A percentile compares a stretch with the other conserved stretches of the same genome.
Conservation (phyloP, 2,113 vertebrate species). For the Malaclemys terrapin region DNA sequence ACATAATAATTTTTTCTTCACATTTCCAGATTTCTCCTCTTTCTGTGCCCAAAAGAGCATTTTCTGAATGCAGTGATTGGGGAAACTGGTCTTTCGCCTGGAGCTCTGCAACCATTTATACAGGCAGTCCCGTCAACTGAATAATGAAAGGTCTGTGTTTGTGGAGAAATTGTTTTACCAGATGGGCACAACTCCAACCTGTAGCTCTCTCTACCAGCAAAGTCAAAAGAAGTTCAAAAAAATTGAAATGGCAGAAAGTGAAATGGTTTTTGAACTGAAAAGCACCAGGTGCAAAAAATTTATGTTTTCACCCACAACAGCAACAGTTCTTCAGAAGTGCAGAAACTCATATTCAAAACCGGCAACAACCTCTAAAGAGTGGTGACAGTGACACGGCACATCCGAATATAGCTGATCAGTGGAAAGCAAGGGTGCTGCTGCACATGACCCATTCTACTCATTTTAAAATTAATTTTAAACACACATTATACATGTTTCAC, state of each 20-base stretch:
- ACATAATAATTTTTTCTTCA: constrained; percentile 18
- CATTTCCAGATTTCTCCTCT: constrained; percentile 36
- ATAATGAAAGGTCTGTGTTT: constrained; percentile 39
- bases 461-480: not conserved
- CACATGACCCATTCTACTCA: not conserved
- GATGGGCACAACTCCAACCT: constrained; percentile 50
- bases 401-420: not conserved
- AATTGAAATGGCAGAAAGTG: not conserved
- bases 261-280: not conserved
- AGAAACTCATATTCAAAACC: not conserved
- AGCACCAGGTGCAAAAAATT: not conserved
- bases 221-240: not conserved
- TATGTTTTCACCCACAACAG: not conserved
- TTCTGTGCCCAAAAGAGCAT: constrained; percentile 38
- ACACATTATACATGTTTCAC: not conserved
- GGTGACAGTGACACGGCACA: not conserved
- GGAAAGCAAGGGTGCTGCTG: not conserved
- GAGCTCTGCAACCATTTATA: constrained; percentile 48
- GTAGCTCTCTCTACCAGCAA: constrained; percentile 66
- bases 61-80: constrained; percentile 59
- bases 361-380: not conserved
- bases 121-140: constrained; percentile 48
- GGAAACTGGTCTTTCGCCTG: not conserved
- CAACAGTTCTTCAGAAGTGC: accelerated
- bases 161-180: constrained; percentile 30